Base-by-base conservation (phyloP, 2,113 vertebrate species). In the Proteles cristata region DNA sequence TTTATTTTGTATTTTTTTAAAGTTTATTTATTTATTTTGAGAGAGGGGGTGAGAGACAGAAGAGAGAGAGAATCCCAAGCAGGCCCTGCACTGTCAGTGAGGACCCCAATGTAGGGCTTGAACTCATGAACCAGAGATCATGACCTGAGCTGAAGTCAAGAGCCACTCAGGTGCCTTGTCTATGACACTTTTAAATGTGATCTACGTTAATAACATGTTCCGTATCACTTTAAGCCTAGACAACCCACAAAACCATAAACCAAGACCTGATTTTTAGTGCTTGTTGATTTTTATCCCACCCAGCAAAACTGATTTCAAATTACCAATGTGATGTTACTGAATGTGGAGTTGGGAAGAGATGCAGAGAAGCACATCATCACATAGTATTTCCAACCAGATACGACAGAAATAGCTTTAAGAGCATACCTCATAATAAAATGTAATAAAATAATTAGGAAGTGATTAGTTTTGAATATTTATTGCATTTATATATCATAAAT, bases 381-480 rank as follows among this genome's bases (percentile, higher is more conserved):
- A 28, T 11, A 55, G 79, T 65, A 11, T 95, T 96, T 94, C n/a
- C 33, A 31, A 28, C 76, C 66, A 94, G 31, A 87, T 65, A 88
- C 4, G 61, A 58, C 19, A 73, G 93, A 63, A 65, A 93, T 45
- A 93, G 69, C 73, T 79, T 93, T 11, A 88, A 93, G 39, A 95
- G 39, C 53, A 58, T 45, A 76, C 9, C 39, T 93, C 50, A 94
- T 76, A 88, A 94, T 68, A 69, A 95, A 83, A 68, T 68, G 0
- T 43, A 88, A 28, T 74, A 85, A 79, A 63, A 77, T 97, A 82
- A 96, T 94, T 93, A 93, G 71, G 19, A 97, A 93, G 50, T 86
- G 25, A 91, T 88, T 33, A n/a, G 25, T 71, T 84, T 94, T 45
- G 68, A 94, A 50, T 50, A 93, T 48, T 96, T 83, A 92, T 84